These are phyloP conservation scores for Scaptomyza tumidula DNA, from an alignment of 2,888 invertebrate species.

Conservation along the genomic window DNA sequence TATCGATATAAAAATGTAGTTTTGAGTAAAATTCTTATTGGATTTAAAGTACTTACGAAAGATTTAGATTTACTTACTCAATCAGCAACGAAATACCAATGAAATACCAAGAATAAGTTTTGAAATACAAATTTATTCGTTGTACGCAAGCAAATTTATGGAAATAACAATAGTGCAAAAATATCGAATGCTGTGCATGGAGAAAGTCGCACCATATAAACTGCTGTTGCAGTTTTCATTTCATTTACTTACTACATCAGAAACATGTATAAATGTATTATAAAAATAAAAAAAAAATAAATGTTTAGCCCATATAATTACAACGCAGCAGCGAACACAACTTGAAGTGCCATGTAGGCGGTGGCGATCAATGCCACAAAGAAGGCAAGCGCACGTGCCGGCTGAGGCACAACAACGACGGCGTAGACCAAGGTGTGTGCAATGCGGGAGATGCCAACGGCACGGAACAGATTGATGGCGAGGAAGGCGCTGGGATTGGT, in stretches of 20 bases:
- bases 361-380: slow-evolving; percentile 84
- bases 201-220: not conserved
- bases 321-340: slow-evolving; percentile 69
- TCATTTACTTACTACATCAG: not conserved
- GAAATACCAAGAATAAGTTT: not conserved
- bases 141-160: slow-evolving; percentile 4
- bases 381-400: slow-evolving; percentile 85
- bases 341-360: slow-evolving; percentile 85
- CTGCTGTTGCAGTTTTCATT: not conserved
- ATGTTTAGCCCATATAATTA: slow-evolving; percentile 24
- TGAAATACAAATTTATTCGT: slow-evolving; percentile 21
- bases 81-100: not conserved
- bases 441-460: slow-evolving; percentile 85
- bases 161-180: not conserved
- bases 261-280: slow-evolving; percentile 1
- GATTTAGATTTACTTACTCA: not conserved
- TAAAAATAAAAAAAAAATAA: not conserved
- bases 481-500: slow-evolving; percentile 85
- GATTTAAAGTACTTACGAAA: not conserved
- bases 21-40: not conserved
- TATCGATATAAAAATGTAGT: not conserved
- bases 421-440: slow-evolving; percentile 86
- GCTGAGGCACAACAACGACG: slow-evolving; percentile 86
- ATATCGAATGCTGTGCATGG: not conserved
- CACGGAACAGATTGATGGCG: slow-evolving; percentile 86